A percentile compares a stretch with the other conserved stretches of the same genome.
Conservation (phyloP, 2,888 invertebrate genomes). For the Eutolmus rufibarbis region DNA sequence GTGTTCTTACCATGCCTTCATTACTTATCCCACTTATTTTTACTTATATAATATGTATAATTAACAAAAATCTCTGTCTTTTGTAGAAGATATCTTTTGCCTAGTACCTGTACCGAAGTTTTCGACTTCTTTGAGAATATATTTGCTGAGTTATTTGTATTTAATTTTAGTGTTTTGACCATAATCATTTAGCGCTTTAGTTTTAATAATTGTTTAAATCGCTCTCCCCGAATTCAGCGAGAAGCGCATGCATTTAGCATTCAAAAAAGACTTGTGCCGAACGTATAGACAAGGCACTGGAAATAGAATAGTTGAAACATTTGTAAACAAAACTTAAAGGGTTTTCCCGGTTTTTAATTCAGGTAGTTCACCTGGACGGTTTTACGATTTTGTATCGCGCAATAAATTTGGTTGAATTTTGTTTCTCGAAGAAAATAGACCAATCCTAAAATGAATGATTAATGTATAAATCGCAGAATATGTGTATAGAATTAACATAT, state of each 20-base stretch:
- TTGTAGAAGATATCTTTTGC: neutral
- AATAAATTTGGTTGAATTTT: neutral
- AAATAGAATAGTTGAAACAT: neutral
- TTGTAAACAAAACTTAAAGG: neutral
- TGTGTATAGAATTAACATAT: conserved; percentile 28
- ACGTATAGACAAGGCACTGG: neutral
- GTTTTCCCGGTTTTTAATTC: neutral
- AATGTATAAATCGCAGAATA: conserved; percentile 10
- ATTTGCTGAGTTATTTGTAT: neutral
- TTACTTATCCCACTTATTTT: neutral
- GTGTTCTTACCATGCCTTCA: neutral
- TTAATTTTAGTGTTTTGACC: neutral
- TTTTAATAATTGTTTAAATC: neutral
- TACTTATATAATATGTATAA: neutral
- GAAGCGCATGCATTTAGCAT: neutral
- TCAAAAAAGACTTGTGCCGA: conserved; percentile 5
- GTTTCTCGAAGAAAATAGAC: neutral
- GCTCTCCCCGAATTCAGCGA: neutral
- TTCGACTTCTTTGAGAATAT: neutral
- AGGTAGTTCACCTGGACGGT: neutral
- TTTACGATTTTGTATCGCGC: conserved; percentile 19
- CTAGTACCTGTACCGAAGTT: neutral
- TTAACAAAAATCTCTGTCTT: neutral
- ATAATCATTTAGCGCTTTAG: neutral
- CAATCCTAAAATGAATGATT: conserved; percentile 23